phyloP scores from a whole-genome alignment of 2,113 vertebrate species.

The Gopherus evgoodei region DNA sequence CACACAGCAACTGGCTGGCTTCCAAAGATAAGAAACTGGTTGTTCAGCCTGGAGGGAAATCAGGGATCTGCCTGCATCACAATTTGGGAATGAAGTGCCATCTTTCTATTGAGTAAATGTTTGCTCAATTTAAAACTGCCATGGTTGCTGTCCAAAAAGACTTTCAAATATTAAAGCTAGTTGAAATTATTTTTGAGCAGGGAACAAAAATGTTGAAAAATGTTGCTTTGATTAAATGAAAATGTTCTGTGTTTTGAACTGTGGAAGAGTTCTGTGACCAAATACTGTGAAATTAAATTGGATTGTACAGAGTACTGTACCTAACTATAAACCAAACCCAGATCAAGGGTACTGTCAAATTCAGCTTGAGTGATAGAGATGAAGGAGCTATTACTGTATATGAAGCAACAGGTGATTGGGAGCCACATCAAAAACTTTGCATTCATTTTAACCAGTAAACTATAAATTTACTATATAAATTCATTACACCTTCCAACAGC shows the following conservation, averaged over 20 bases:
- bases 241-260: not conserved
- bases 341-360: accelerated
- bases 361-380: not conserved
- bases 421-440: not conserved
- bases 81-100: not conserved
- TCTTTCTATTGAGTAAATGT: not conserved
- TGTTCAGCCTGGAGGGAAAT: not conserved
- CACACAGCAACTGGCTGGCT: not conserved
- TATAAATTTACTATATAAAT: not conserved
- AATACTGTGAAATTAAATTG: not conserved
- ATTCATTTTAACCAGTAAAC: not conserved
- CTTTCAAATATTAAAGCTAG: not conserved
- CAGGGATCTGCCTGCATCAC: not conserved
- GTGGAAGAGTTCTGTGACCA: not conserved
- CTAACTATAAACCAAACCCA: not conserved
- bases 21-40: accelerated
- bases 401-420: not conserved
- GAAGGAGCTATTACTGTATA: not conserved
- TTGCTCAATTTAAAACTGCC: not conserved
- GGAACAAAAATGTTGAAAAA: not conserved
- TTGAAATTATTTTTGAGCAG: not conserved
- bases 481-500: not conserved
- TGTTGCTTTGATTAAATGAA: not conserved
- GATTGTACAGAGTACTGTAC: not conserved
- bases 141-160: not conserved